Evolutionary conservation across 2,113 vertebrate species (phyloP).

Genomic region (Rhinopomastus cyanomelas): DNA sequence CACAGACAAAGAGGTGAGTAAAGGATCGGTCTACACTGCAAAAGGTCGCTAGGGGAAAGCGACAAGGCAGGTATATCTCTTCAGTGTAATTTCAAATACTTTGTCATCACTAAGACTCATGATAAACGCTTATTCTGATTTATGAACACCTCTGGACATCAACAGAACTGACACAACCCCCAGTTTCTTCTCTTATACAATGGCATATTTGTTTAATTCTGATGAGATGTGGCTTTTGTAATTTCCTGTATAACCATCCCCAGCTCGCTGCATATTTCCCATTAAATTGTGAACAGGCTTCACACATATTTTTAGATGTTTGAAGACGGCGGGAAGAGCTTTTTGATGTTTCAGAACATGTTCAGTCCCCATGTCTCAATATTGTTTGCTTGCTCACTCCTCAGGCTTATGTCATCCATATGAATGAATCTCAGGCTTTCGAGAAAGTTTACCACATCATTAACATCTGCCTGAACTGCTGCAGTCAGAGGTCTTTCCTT

Average conservation of each 20-base stretch:
- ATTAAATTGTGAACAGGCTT: constrained; percentile 79
- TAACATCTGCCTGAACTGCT: constrained; percentile 54
- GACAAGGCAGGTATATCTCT: neutral
- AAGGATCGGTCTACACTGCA: neutral
- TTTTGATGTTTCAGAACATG: constrained; percentile 75
- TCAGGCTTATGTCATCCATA: constrained; percentile 54
- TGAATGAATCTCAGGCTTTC: constrained; percentile 42
- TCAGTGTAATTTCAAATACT: constrained; percentile 30
- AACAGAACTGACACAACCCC: constrained; percentile 66
- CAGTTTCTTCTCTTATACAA: constrained; percentile 67
- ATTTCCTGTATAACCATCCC: constrained; percentile 76
- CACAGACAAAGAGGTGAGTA: neutral
- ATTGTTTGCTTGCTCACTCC: constrained; percentile 37
- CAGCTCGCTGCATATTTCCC: constrained; percentile 67
- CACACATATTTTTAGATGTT: constrained; percentile 74
- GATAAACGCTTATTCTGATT: constrained; percentile 66
- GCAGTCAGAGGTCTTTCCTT: constrained; percentile 55
- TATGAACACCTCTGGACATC: constrained; percentile 74
- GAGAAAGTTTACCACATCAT: constrained; percentile 19
- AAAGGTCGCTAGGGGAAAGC: neutral
- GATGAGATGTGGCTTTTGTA: constrained; percentile 70
- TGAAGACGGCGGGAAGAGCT: constrained; percentile 74
- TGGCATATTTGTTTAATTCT: constrained; percentile 70
- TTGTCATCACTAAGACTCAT: constrained; percentile 58
- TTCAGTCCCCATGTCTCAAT: constrained; percentile 1